Conservation (phyloP, 1,140 invertebrate species). For the Anastatus disparis region DNA sequence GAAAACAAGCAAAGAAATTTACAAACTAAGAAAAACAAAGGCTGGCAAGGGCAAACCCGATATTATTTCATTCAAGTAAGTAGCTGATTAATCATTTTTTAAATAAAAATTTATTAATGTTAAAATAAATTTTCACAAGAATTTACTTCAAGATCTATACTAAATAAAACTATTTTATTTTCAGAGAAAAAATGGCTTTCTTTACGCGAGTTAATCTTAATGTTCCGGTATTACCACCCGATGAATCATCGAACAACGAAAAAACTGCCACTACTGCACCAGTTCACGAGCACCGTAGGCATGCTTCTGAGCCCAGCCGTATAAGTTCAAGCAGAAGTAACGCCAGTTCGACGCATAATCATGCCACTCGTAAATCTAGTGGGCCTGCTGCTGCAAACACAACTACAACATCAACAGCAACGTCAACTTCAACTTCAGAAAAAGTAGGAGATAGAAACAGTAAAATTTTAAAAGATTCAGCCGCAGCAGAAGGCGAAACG, state of each 20-base stretch:
- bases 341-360: background rate
- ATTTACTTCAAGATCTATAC: too few species aligned
- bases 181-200: constrained; percentile 95
- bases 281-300: constrained; percentile 52
- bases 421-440: too few species aligned
- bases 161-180: constrained; percentile 50
- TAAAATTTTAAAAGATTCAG: constrained; percentile 20
- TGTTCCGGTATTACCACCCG: constrained; percentile 80
- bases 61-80: constrained; percentile 92
- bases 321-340: background rate
- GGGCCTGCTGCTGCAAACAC: background rate
- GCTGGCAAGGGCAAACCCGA: constrained; percentile 91
- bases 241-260: constrained; percentile 64
- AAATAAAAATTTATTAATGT: background rate
- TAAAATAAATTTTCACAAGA: background rate
- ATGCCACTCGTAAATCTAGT: background rate
- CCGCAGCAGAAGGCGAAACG: background rate
- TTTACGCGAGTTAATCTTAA: constrained; percentile 84
- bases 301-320: constrained; percentile 56
- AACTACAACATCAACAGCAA: background rate
- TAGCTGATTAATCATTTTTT: constrained; percentile 43
- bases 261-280: too few species aligned
- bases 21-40: constrained; percentile 86
- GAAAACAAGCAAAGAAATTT: constrained; percentile 89
- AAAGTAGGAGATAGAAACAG: too few species aligned